Evolutionary conservation across 2,113 vertebrate species (phyloP), one percentile per base, ranked within the genome.

Genomic region (Aptenodytes forsteri): DNA sequence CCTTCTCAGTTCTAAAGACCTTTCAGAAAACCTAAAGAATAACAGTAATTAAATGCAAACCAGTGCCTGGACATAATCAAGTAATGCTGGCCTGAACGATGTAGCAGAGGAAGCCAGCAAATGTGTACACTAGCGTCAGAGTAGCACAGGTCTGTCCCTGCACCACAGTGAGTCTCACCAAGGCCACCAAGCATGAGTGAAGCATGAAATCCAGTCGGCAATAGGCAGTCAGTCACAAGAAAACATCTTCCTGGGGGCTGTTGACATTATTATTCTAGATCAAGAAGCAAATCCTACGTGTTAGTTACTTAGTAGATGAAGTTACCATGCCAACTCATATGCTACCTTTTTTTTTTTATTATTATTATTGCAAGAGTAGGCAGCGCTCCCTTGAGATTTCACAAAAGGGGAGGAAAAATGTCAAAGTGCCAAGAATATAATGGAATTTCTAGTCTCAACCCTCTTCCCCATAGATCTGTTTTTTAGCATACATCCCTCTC

Each of bases 251-350:
- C 94, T 95, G 64, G 71, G 61, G 87, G 71, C 87, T 97, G 92
- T 93, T 98, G 96, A 94, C 91, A 93, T 96, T 95, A 82, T 97
- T 96, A 96, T 96, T 97, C 77, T 86, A 89, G 93, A 97, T 96
- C 96, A 97, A 95, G 83, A 92, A 97, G 85, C n/a, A 95, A 94
- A 93, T 95, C 80, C 87, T 95, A 95, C 67, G 36, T 90, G 87
- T 95, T 92, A 97, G 96, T 95, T 97, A 96, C 96, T 95, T 98
- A 94, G 93, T 93, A 94, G 94, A 96, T 89, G 95, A 97, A 94
- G 97, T 98, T 98, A 93, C 97, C 97, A 98, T 98, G 97, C 97
- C 97, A 98, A 98, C 97, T 96, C 94, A 80, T 91, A 89, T 93
- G 93, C 93, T 96, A 96, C 89, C 59, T 81, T 87, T 96, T 86